These are phyloP conservation scores for Dysidea cf. avara DNA, from an alignment of 37 sponge, comb jelly and placozoan genomes.

Conservation along the genomic window DNA sequence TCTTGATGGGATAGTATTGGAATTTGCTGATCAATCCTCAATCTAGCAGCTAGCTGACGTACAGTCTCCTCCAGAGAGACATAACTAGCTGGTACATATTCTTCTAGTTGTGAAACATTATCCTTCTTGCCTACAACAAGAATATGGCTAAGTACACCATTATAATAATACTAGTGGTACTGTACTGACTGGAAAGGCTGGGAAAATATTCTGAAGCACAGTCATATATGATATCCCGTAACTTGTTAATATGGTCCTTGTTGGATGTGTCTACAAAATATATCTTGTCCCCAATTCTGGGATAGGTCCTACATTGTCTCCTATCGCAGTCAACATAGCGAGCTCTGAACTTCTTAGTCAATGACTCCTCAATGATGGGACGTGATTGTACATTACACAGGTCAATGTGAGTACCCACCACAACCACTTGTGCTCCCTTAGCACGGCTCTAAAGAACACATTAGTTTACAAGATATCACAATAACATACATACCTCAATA, in stretches of 20 bases:
- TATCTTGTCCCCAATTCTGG: slow-evolving; percentile 1
- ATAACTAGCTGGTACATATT: slow-evolving; percentile 63
- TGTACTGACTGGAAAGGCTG: too few species aligned
- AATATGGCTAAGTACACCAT: too few species aligned
- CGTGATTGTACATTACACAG: background rate
- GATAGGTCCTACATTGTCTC: slow-evolving; percentile 19
- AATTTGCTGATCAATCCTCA: slow-evolving; percentile 7
- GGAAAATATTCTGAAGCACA: slow-evolving; percentile 33
- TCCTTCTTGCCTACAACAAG: background rate
- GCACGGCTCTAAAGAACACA: slow-evolving; percentile 44
- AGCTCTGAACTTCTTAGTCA: slow-evolving; percentile 25
- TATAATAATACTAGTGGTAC: too few species aligned
- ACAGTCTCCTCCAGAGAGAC: slow-evolving; percentile 62
- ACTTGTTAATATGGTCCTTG: slow-evolving; percentile 20
- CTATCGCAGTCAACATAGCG: slow-evolving; percentile 29
- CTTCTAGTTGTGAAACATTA: slow-evolving; percentile 32
- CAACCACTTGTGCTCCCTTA: slow-evolving; percentile 63
- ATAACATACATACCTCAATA: too few species aligned
- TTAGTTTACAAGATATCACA: too few species aligned
- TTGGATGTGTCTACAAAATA: slow-evolving; percentile 49
- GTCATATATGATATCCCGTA: slow-evolving; percentile 62
- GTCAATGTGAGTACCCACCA: slow-evolving; percentile 81
- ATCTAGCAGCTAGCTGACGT: slow-evolving; percentile 27
- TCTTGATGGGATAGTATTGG: slow-evolving; percentile 59
- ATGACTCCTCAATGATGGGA: background rate